Base-by-base conservation (phyloP, 2,113 vertebrate genomes). In the Platysteira castanea region DNA sequence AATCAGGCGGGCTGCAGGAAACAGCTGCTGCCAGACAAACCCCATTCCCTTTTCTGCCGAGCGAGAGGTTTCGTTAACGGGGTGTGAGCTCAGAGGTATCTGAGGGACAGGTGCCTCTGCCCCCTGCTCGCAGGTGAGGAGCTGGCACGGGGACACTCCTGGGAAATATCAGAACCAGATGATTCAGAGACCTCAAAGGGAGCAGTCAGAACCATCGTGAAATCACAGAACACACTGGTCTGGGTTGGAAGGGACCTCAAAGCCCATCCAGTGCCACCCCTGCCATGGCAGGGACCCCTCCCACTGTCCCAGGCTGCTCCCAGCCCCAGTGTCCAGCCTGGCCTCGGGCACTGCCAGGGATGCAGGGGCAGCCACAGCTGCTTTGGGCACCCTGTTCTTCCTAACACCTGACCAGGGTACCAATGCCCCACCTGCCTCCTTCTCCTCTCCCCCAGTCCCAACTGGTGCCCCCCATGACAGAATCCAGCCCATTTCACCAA, bases 231-330 rank as follows among this genome's bases (percentile, higher is more conserved):
- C 10, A 8, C 0, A 4, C 17, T 15, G 42, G 42, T 14, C 49
- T 63, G 56, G 24, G 20, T 0, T 79, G 41, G 59, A 2, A 33
- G 28, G 13, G n/a, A 33, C 8, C 39, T 1, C 0, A 53, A 1
- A 78, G 0, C 6, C 7, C 44, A 6, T 1, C 44, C 71, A 75
- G 20, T 6, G 10, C 44, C 71, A 17, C 7, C 53, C 52, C 61
- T 21, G 83, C 42, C 60, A 15, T 15, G 67, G 79, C 65, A 83
- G 79, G 65, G 79, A 70, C 65, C 35, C 46, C 67, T 52, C 0
- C 80, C 80, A n/a, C 39, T 60, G 39, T 15, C 19, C 78, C 78
- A 54, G 77, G 61, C 3, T n/a, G 77, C 61, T 54, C 75, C 75
- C 7, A 52, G 47, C 75, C 60, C 76, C 70, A 57, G 0, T 28